Base-by-base conservation (phyloP, 2,113 vertebrate genomes). In the Poeciliopsis prolifica region DNA sequence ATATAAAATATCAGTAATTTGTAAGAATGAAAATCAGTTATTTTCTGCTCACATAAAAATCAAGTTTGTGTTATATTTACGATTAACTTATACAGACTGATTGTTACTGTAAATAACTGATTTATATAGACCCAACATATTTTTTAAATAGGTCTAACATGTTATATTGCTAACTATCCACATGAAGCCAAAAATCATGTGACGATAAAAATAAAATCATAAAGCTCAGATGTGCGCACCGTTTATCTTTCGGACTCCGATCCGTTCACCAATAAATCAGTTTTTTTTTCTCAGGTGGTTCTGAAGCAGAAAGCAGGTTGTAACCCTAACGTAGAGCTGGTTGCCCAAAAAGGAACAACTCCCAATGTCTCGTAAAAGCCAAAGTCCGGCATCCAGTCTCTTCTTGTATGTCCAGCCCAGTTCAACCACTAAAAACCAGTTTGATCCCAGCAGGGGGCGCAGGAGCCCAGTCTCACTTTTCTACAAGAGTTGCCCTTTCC, bases 401-500 rank as follows among this genome's bases (percentile, higher is more conserved):
- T 44, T 77, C 31, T 51, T 70, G 70, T 14, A 19, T 33, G 68
- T 26, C 60, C 75, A 83, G 68, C 66, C 89, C 89, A 89, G 90
- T 88, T 70, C 80, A 78, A 70, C 61, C 91, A 93, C 90, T 90
- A 68, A 13, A 80, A 89, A 89, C 51, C 90, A 91, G 90, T 91
- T 84, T 42, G 44, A 79, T 91, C 90, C 92, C 91, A 92, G 88
- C 88, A 92, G 92, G 86, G 90, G 92, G 92, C 87, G 89, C 83
- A 90, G 85, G 80, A 84, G 78, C 75, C 78, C 81, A 85, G 79
- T 28, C 37, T 81, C 78, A 30, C 54, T 73, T 22, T 74, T 78
- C 75, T 64, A 70, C 26, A 78, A 82, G n/a, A 74, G 35, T 17
- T 61, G 67, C 72, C 67, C 33, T 13, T 61, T 68, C 83, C 77